Evolutionary conservation across 35 echinoderm and acorn worm genomes (phyloP), one percentile per base, ranked within the genome.

Genomic region (Diadema setosum): DNA sequence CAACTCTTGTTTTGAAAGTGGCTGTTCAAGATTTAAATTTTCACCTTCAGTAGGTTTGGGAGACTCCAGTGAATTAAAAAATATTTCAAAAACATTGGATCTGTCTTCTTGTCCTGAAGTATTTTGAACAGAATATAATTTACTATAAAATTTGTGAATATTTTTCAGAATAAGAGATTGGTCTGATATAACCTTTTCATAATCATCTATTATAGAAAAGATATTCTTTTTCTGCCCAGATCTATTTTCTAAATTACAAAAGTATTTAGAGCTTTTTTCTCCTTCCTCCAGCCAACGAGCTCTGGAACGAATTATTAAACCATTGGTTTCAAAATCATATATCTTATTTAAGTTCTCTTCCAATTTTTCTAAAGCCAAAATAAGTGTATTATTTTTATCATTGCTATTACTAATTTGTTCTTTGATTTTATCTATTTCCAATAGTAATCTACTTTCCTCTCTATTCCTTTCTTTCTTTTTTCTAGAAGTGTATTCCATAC

Each of bases 281-380:
- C 86, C 86, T 36, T 88, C 86, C 50, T 88, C 86, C 46, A 88
- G 20, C 86, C 86, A 88, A 5, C 69, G 67, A 20, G 70, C 43
- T 32, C 86, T 44, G 26, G 43, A 88, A 20, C 86, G 25, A 16
- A 78, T 88, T 18, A 88, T 87, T 80, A 58, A 76, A 76, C 69
- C 86, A 16, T 46, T 82, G 2, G 78, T 48, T 48, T 42, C 78
- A 45, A 45, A 82, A 42, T 82, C 78, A 24, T 45, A 82, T 7
- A 82, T 82, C 12, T 82, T 82, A 46, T 82, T 82, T 24, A 43
- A 46, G 2, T 82, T 23, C 4, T 6, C 34, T 82, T 82, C 39
- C 8, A 82, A 48, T 5, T 42, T 21, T 45, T 45, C 20, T 31
- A 82, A 14, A n/a, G n/a, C n/a, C n/a, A n/a, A n/a, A n/a, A n/a